Base-by-base conservation (phyloP, 2,797 vertebrate genomes). In the Garrulus glandarius region DNA sequence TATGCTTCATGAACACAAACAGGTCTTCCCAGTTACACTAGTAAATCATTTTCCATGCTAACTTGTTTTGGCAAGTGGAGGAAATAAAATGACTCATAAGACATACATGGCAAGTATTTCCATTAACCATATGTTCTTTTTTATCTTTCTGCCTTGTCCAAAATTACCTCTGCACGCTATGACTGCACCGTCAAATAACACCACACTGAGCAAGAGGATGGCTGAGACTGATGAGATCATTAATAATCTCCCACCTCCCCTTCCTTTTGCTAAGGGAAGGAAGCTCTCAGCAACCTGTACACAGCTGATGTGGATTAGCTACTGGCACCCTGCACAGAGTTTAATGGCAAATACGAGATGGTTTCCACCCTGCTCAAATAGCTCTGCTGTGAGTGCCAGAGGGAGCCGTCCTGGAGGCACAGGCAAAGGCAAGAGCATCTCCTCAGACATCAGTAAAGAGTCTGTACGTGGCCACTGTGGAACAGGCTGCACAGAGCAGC, bases 11-110 rank as follows among this genome's bases (percentile, higher is more conserved):
- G 0, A 89, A 83, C 41, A 70, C 36, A 52, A 94, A 95, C 71
- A 87, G 39, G 90, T 89, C 92, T 61, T 87, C 95, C 85, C 71
- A 85, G 92, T 91, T 67, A 70, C 7, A 34, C 72, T 10, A 83
- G 68, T 56, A 87, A 94, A 74, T 19, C 32, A 80, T 82, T 65
- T 91, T 53, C 85, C 43, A 52, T 50, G 21, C 15, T 92, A 89
- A 92, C 60, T 83, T 85, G 71, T 79, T 96, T 89, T 77, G 85
- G 64, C 85, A 85, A 77, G 71, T 5, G 26, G 49, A 74, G 84
- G 56, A 47, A 87, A 69, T 67, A 76, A 84, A 60, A 67, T 46
- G 2, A 91, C 68, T 93, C 78, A 17, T 26, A 37, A 67, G 60
- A 83, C 43, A 81, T 2, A 82, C 26, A 61, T 7, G 49, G 64